Evolutionary conservation across 1,140 invertebrate genomes (phyloP).

Genomic region (Drosophila burlai): DNA sequence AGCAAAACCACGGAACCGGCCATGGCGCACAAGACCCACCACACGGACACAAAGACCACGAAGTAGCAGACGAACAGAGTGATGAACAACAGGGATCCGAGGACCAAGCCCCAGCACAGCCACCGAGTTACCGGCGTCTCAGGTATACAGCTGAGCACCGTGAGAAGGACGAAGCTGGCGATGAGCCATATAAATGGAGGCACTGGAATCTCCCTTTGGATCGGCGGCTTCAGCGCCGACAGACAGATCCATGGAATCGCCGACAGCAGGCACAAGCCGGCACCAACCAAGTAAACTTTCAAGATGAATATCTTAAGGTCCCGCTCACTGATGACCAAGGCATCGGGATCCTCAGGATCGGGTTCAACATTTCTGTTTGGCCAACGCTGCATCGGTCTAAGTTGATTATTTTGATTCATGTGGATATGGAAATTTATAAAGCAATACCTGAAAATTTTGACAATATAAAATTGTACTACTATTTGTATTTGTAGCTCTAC

Average conservation of each 20-base stretch:
- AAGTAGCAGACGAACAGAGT: conserved; percentile 7
- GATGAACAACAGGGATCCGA: conserved; percentile 1
- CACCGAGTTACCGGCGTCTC: neutral
- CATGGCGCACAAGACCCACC: neutral
- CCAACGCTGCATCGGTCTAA: neutral
- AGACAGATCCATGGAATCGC: conserved; percentile 18
- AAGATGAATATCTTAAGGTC: conserved; percentile 2
- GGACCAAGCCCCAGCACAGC: conserved; percentile 5
- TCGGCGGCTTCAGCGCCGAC: neutral
- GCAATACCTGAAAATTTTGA: neutral
- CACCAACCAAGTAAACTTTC: conserved; percentile 7
- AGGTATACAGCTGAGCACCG: conserved; percentile 8
- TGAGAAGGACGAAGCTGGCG: neutral
- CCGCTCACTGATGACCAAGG: neutral
- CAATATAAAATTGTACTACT: neutral
- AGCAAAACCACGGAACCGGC: neutral
- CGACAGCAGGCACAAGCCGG: conserved; percentile 1
- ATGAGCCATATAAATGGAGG: conserved; percentile 22
- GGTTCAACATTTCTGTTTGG: no score
- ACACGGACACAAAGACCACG: neutral
- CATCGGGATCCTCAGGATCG: neutral
- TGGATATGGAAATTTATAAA: neutral
- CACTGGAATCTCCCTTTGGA: neutral
- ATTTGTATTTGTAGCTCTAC: neutral
- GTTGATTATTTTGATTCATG: neutral